Percentiles rank a stretch among this genome's conserved stretches.
phyloP scores from a whole-genome alignment of 2,113 vertebrate genomes.

The Zosterops hypoxanthus region DNA sequence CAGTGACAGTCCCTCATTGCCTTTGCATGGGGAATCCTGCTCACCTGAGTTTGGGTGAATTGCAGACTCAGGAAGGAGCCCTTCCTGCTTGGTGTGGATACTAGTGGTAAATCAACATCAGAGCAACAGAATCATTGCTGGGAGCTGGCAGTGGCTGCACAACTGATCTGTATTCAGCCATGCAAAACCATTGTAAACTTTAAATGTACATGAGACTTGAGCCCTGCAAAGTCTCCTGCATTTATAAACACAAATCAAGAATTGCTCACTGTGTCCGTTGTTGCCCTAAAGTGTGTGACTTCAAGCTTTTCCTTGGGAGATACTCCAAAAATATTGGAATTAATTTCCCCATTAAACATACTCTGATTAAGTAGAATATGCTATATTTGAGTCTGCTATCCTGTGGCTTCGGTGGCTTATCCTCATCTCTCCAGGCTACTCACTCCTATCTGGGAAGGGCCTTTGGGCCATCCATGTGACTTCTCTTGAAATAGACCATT shows the following conservation, averaged over 20 bases:
- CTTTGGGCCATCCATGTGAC: conserved; percentile 57
- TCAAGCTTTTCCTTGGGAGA: neutral
- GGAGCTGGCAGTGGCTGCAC: neutral
- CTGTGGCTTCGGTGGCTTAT: neutral
- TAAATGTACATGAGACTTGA: neutral
- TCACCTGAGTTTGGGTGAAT: neutral
- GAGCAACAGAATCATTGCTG: neutral
- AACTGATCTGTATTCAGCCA: neutral
- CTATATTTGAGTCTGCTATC: neutral
- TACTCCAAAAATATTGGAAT: neutral
- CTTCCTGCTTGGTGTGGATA: neutral
- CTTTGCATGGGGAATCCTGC: neutral
- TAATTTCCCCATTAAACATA: neutral
- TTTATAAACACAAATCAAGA: neutral
- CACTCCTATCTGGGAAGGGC: conserved; percentile 15
- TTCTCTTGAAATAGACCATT: conserved; percentile 41
- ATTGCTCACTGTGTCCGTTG: neutral
- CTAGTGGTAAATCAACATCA: neutral
- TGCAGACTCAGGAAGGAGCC: neutral
- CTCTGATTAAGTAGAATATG: neutral
- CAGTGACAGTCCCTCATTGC: neutral
- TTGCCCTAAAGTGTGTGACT: neutral
- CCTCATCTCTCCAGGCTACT: conserved; percentile 1
- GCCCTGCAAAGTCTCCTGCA: neutral
- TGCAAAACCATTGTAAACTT: neutral